Evolutionary conservation across 2,113 vertebrate genomes (phyloP), one percentile per base, ranked within the genome.

Genomic region (Tetrao urogallus): DNA sequence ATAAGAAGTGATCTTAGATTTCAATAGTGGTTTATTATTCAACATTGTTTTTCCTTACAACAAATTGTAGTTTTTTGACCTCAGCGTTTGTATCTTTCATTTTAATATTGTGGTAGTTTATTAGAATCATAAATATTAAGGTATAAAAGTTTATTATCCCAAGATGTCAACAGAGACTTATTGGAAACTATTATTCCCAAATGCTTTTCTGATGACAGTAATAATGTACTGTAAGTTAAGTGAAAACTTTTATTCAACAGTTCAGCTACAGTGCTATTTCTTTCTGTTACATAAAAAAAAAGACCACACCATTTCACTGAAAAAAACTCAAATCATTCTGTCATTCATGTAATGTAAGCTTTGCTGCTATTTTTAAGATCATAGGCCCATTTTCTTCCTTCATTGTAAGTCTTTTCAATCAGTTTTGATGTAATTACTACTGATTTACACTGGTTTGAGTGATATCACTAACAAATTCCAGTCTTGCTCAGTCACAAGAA

Each of bases 101-200:
- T 94, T 97, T 92, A 97, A 95, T 97, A 97, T 93, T 96, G 91
- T 85, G 56, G 76, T 95, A 93, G 90, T 96, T 97, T 97, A 97
- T 97, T 95, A 95, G 90, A 96, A 96, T 97, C 93, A 94, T 97
- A 97, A 97, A 97, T 97, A 97, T 95, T 96, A 95, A 93, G 86
- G 92, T 83, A 78, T 96, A 97, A 96, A 94, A 92, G 69, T 95
- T 97, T 96, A 94, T 94, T 95, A 80, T 95, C 80, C 81, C 63
- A 90, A 92, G 94, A 94, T 96, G 96, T 96, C 94, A 96, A 64
- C 86, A 92, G 43, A 92, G 38, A 90, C 75, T 92, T 47, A 6
- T 91, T 92, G 91, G 91, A 91, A 97, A 67, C 84, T 86, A 86
- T 84, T 95, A 95, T 90, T 96, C 89, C 90, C 90, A 81, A 93